phyloP scores from a whole-genome alignment of 2,113 vertebrate genomes.

The Bubo scandiacus region DNA sequence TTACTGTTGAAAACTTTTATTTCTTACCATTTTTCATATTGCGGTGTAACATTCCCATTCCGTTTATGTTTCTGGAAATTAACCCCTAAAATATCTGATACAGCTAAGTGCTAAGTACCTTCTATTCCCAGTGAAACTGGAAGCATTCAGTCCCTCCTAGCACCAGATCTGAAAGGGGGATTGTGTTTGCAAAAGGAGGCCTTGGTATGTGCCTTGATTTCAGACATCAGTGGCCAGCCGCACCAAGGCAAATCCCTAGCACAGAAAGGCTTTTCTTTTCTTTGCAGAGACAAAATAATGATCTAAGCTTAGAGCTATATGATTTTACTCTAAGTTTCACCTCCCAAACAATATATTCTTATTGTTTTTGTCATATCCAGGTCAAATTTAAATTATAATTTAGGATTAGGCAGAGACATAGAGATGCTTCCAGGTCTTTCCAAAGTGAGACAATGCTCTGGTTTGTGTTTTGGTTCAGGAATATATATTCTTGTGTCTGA shows the following conservation, averaged over 20 bases:
- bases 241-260: slow-evolving; percentile 56
- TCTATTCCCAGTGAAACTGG: background rate
- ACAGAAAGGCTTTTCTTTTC: slow-evolving; percentile 59
- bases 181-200: slow-evolving; percentile 52
- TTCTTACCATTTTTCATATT: background rate
- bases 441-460: slow-evolving; percentile 40
- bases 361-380: slow-evolving; percentile 32
- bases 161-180: slow-evolving; percentile 42
- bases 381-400: slow-evolving; percentile 56
- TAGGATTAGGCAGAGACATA: slow-evolving; percentile 30
- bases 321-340: slow-evolving; percentile 41
- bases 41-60: background rate
- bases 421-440: slow-evolving; percentile 18
- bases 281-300: slow-evolving; percentile 17
- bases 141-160: slow-evolving; percentile 23
- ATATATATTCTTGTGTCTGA: slow-evolving; percentile 9
- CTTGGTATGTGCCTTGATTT: slow-evolving; percentile 50
- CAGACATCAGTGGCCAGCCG: slow-evolving; percentile 47
- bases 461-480: slow-evolving; percentile 45
- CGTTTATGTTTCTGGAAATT: slow-evolving; percentile 8
- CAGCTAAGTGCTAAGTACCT: background rate
- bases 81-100: slow-evolving; percentile 6
- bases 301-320: slow-evolving; percentile 12
- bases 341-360: slow-evolving; percentile 24
- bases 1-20: background rate